Evolutionary conservation across 92 coral and sea anemone species (phyloP).

Genomic region (Anthopleura xanthogrammica): DNA sequence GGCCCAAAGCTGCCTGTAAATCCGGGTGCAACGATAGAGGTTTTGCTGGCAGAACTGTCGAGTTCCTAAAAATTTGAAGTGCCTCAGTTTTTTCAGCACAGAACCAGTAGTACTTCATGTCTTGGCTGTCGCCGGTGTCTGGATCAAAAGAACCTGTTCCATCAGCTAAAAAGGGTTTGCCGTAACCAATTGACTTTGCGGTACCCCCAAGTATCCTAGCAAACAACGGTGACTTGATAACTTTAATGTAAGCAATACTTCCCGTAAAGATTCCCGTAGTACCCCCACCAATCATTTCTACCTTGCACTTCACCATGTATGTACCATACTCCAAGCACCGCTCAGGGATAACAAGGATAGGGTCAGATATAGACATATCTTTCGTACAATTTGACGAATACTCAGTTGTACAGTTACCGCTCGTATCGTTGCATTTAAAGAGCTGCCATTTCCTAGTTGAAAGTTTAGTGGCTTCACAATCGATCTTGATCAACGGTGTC

Average conservation of each 20-base stretch:
- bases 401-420: conserved; percentile 17
- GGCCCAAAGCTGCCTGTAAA: not conserved
- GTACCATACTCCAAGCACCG: conserved; percentile 59
- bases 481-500: conserved; percentile 41
- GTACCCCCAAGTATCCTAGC: conserved; percentile 67
- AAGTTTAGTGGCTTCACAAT: conserved; percentile 80
- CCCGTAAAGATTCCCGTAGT: conserved; percentile 42
- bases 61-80: conserved; percentile 25
- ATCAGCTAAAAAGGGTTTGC: conserved; percentile 46
- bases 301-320: conserved; percentile 34
- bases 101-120: conserved; percentile 56
- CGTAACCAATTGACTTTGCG: conserved; percentile 63
- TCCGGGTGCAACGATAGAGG: conserved; percentile 33
- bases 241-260: conserved; percentile 48
- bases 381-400: conserved; percentile 17
- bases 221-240: conserved; percentile 51
- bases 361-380: conserved; percentile 2
- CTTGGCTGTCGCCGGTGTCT: conserved; percentile 54
- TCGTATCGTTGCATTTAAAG: conserved; percentile 17
- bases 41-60: conserved; percentile 31
- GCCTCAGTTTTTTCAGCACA: conserved; percentile 53
- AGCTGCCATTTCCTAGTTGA: conserved; percentile 58
- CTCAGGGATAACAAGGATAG: conserved; percentile 44
- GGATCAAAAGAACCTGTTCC: conserved; percentile 61
- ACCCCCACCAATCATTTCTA: conserved; percentile 59